These are phyloP conservation scores for Cetoscarus ocellatus DNA, from an alignment of 2,797 vertebrate species.

Conservation along the genomic window DNA sequence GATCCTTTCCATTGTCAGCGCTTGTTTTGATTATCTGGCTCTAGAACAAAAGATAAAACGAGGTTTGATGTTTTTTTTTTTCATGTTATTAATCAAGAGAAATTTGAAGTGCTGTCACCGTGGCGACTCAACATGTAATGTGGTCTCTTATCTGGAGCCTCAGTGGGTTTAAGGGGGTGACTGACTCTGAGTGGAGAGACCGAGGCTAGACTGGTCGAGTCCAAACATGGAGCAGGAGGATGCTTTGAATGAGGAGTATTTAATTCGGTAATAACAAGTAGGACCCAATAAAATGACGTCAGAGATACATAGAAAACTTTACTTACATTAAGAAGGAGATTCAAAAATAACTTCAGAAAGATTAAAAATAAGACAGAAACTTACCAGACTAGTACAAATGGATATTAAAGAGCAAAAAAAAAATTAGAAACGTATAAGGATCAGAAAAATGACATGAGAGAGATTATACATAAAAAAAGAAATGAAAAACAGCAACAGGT, in stretches of 20 bases:
- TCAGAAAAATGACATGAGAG: no score
- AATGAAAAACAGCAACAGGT: no score
- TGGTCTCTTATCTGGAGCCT: constrained; percentile 14
- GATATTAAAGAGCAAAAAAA: no score
- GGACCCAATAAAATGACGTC: background rate
- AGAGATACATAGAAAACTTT: background rate
- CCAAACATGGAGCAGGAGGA: background rate
- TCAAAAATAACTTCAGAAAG: background rate
- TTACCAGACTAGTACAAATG: no score
- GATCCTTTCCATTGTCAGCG: constrained; percentile 42
- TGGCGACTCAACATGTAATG: constrained; percentile 16
- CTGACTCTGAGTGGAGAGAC: background rate
- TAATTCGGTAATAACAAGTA: background rate
- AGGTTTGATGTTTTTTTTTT: constrained; percentile 27
- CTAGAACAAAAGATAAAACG: constrained; percentile 38
- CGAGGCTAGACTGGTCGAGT: background rate
- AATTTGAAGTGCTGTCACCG: constrained; percentile 32
- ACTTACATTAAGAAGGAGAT: no score
- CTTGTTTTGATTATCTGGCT: constrained; percentile 52
- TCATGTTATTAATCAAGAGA: constrained; percentile 34
- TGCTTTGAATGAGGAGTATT: constrained; percentile 2
- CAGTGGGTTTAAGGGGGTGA: constrained; percentile 6
- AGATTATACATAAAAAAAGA: no score
- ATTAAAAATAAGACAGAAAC: background rate
- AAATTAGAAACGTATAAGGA: no score